A percentile compares a stretch with the other conserved stretches of the same genome.
Conservation (phyloP, 2,113 vertebrate species). For the Sakesphorus luctuosus region DNA sequence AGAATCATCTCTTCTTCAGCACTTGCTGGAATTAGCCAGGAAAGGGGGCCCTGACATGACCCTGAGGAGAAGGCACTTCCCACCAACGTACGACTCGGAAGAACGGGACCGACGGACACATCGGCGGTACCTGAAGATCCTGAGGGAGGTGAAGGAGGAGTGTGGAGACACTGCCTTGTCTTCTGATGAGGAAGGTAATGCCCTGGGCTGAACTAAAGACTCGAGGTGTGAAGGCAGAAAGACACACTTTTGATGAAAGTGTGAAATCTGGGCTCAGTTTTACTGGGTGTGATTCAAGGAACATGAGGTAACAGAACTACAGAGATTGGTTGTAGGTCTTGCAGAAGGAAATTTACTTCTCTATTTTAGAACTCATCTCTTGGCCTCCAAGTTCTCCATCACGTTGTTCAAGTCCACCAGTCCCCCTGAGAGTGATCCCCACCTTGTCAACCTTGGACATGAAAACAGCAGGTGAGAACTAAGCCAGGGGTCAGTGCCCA, state of each 20-base stretch:
- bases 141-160: conserved; percentile 92
- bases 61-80: conserved; percentile 76
- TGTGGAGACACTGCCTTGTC: conserved; percentile 91
- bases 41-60: conserved; percentile 85
- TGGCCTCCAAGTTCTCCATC: conserved; percentile 86
- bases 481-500: accelerated
- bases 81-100: conserved; percentile 75
- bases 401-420: conserved; percentile 81
- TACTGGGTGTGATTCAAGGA: neutral
- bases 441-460: conserved; percentile 93
- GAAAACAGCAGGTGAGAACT: conserved; percentile 88
- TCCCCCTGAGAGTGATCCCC: conserved; percentile 90
- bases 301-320: neutral
- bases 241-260: neutral
- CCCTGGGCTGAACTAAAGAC: neutral
- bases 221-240: neutral
- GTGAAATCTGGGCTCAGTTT: neutral
- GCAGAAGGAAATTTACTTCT: conserved; percentile 28
- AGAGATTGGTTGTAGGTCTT: neutral
- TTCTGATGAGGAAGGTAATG: conserved; percentile 93
- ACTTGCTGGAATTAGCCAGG: conserved; percentile 88
- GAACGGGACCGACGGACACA: conserved; percentile 86
- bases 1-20: conserved; percentile 76
- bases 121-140: conserved; percentile 86
- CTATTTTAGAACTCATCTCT: conserved; percentile 81